Evolutionary conservation across 1,140 invertebrate species (phyloP).

Genomic region (Bathynomus jamesi): DNA sequence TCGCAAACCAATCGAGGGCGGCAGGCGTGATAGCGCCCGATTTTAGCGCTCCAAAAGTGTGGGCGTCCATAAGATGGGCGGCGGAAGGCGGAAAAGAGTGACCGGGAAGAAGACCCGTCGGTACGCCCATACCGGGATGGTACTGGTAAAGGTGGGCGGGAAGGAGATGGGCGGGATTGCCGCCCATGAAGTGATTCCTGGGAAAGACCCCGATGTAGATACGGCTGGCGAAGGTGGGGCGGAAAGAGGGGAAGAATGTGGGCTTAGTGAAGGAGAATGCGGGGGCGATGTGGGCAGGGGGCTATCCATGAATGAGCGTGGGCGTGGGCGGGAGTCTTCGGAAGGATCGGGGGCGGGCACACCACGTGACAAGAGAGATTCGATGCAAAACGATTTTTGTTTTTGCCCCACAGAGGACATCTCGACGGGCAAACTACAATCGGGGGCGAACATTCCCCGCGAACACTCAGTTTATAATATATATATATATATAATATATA

Average conservation of each 20-base stretch:
- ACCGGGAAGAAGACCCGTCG: constrained; percentile 17
- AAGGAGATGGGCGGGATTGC: constrained; percentile 19
- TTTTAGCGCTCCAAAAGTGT: constrained; percentile 24
- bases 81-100: constrained; percentile 22
- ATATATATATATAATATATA: too few species aligned
- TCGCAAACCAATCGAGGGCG: constrained; percentile 32
- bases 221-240: constrained; percentile 11
- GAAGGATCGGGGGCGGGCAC: background rate
- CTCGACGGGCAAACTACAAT: background rate
- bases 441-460: background rate
- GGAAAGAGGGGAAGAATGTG: constrained; percentile 22
- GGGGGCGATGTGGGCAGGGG: constrained; percentile 22
- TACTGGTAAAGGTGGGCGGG: constrained; percentile 29
- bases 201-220: constrained; percentile 22
- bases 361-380: constrained; percentile 33
- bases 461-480: too few species aligned
- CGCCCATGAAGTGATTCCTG: constrained; percentile 20
- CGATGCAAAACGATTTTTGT: constrained; percentile 35
- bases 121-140: constrained; percentile 21
- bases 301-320: constrained; percentile 7
- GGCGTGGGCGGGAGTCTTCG: constrained; percentile 14
- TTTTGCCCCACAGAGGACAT: constrained; percentile 17
- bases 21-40: constrained; percentile 18
- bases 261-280: constrained; percentile 18
- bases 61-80: constrained; percentile 29